Evolutionary conservation across 2,888 invertebrate species (phyloP), one percentile per base, ranked within the genome.

Genomic region (Zaprionus obscuricornis): DNA sequence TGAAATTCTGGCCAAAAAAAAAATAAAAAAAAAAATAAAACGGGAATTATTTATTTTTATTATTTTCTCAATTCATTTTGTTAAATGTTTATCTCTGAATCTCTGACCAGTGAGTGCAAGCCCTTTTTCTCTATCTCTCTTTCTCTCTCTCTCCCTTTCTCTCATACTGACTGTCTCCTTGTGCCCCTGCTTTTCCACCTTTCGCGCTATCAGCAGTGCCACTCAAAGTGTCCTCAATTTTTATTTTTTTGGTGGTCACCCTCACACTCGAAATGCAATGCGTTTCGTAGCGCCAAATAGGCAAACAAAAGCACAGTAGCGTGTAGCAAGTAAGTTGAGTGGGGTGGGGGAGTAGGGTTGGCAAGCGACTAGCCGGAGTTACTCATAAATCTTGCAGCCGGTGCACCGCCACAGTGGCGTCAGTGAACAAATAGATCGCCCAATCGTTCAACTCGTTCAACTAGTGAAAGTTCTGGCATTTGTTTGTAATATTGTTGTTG

Each of bases 321-420:
- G 56, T 7, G 33, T 33, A 17, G 39, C 26, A 5, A 27, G 20
- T 24, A 14, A 10, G 11, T 31, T 17, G 36, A 4, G 4, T n/a
- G 27, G 16, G 8, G 31, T 29, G 17, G 11, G 36, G 7, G 1
- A 14, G 1, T 4, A 10, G 24, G 20, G 10, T 2, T 8, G 1
- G 22, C 5, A 4, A 22, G 50, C 11, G 27, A 16, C 27, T 50
- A 54, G 42, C 55, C 37, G 56, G 29, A 52, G 66, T 78, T 68
- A 65, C 85, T 85, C 87, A 87, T 88, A 88, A 87, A 88, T 87
- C 87, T 85, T 86, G 62, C 70, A 63, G 67, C 71, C 74, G 74
- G 66, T 70, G 66, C 69, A 78, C 87, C 88, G 88, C 85, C 88
- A 85, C 64, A 78, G 87, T 88, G 88, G 88, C 88, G 88, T 88